Evolutionary conservation across 2,113 vertebrate species (phyloP).

Genomic region (Ameiurus melas): DNA sequence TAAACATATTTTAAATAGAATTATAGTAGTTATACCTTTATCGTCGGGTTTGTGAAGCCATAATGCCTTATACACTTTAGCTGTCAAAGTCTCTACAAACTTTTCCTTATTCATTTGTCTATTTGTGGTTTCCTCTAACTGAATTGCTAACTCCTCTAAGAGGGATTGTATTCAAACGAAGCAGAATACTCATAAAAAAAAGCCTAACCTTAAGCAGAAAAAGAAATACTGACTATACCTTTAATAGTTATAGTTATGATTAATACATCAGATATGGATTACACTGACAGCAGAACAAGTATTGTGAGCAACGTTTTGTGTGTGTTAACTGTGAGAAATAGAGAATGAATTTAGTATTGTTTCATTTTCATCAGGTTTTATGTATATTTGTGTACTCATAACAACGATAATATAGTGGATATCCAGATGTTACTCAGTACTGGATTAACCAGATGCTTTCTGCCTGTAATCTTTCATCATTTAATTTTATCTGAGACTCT

Average conservation of each 20-base stretch:
- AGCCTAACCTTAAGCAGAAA: too few relatives aligned
- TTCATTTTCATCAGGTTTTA: not conserved
- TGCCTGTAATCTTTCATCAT: conserved; percentile 37
- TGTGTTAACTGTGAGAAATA: not conserved
- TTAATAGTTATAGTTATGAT: not conserved
- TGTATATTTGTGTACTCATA: not conserved
- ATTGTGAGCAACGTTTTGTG: not conserved
- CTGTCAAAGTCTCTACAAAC: not conserved
- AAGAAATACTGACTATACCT: not conserved
- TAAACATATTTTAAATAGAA: not conserved
- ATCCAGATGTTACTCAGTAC: conserved; percentile 32
- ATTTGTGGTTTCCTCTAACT: too few relatives aligned
- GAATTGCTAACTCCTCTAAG: not conserved
- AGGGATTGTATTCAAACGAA: not conserved
- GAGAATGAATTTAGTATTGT: not conserved
- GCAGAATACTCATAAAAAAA: not conserved
- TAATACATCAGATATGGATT: not conserved
- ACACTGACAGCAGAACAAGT: not conserved
- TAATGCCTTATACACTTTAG: not conserved
- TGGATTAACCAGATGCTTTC: conserved; percentile 43
- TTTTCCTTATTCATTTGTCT: not conserved
- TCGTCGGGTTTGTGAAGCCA: not conserved
- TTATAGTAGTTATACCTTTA: conserved; percentile 8
- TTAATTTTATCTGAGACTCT: conserved; percentile 28
- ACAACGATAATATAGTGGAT: not conserved